These are phyloP conservation scores for Gorsachius magnificus DNA, from an alignment of 2,797 vertebrate species.

Conservation along the genomic window DNA sequence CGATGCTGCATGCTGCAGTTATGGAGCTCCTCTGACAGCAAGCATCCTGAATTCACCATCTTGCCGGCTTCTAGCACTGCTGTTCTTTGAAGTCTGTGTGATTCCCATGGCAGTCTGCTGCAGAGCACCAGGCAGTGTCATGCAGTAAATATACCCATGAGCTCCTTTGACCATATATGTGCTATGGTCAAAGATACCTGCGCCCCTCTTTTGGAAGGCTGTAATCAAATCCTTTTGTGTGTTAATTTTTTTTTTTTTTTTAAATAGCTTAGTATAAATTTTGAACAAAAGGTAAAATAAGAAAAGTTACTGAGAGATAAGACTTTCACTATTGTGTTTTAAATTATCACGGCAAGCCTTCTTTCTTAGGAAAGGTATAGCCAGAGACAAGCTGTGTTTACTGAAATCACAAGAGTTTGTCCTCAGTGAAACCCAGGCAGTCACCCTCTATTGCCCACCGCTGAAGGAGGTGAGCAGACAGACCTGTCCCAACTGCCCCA, in stretches of 20 bases:
- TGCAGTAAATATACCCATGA: neutral
- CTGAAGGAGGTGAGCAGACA: neutral
- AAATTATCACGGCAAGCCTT: neutral
- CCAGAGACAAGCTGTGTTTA: neutral
- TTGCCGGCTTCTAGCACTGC: neutral
- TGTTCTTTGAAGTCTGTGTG: neutral
- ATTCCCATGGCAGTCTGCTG: neutral
- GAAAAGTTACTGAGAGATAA: neutral
- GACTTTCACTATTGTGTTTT: neutral
- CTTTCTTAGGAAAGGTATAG: neutral
- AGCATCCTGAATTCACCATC: neutral
- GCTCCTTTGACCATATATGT: neutral
- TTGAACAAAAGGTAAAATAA: neutral
- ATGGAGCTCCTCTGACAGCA: fast-evolving
- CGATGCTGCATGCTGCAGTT: neutral
- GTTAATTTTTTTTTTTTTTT: neutral
- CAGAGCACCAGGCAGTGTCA: neutral
- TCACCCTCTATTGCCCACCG: neutral
- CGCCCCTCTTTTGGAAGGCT: neutral
- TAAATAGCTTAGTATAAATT: neutral
- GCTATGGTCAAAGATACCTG: neutral
- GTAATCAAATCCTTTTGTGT: neutral
- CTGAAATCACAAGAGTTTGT: neutral
- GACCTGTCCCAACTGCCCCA: neutral
- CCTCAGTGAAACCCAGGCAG: neutral